Evolutionary conservation across 2,113 vertebrate genomes (phyloP).

Genomic region (Labeo catla): DNA sequence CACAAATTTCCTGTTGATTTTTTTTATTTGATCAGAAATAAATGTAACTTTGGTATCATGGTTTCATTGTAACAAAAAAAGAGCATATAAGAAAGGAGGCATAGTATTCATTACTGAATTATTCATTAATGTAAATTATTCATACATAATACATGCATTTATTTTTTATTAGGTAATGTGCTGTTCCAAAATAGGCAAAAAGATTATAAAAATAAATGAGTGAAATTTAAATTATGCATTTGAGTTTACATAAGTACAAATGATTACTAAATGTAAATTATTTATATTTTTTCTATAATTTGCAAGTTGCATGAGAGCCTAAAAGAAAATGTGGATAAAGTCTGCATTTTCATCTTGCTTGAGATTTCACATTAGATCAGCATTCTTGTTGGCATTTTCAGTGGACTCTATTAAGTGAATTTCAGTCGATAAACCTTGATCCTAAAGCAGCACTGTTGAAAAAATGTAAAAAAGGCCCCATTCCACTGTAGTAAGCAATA

Average conservation of each 20-base stretch:
- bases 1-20: slow-evolving; percentile 61
- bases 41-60: background rate
- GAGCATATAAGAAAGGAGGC: background rate
- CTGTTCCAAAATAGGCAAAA: background rate
- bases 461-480: slow-evolving; percentile 42
- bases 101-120: background rate
- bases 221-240: background rate
- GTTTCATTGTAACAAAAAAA: background rate
- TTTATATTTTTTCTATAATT: background rate
- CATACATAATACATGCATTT: background rate
- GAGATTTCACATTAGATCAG: slow-evolving; percentile 53
- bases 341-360: slow-evolving; percentile 23
- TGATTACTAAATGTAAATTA: background rate
- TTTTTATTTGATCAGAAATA: background rate
- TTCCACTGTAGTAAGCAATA: slow-evolving; percentile 62
- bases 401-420: slow-evolving; percentile 54
- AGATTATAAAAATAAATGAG: background rate
- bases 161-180: background rate
- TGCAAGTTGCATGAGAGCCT: background rate
- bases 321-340: background rate
- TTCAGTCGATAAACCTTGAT: slow-evolving; percentile 57
- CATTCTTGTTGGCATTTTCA: slow-evolving; percentile 55
- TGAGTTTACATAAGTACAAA: background rate
- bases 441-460: slow-evolving; percentile 56
- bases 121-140: background rate